Conservation (phyloP, 2,888 invertebrate species). For the Nomada fabriciana region DNA sequence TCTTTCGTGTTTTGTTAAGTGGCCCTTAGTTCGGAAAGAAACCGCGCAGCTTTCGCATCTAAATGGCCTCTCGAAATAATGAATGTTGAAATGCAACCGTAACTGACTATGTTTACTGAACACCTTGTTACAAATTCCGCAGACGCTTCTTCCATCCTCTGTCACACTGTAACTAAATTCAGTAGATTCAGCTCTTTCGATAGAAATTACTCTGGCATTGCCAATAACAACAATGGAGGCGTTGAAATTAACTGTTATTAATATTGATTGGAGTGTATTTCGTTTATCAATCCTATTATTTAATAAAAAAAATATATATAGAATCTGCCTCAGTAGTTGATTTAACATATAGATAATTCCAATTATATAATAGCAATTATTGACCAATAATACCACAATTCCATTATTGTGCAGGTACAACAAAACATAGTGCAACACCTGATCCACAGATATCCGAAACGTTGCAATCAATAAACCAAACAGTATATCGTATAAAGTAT, state of each 20-base stretch:
- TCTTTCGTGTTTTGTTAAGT: constrained; percentile 96
- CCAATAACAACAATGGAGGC: not conserved
- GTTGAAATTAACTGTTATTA: too few relatives aligned
- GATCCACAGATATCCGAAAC: not conserved
- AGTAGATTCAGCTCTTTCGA: constrained; percentile 66
- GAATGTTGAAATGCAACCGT: constrained; percentile 96
- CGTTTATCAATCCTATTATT: too few relatives aligned
- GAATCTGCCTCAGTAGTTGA: too few relatives aligned
- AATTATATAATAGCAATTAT: too few relatives aligned
- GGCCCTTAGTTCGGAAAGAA: constrained; percentile 94
- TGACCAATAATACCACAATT: too few relatives aligned
- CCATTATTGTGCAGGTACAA: too few relatives aligned
- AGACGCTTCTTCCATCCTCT: constrained; percentile 91
- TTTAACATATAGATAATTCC: too few relatives aligned
- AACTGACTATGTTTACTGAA: constrained; percentile 97
- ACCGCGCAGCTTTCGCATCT: constrained; percentile 96
- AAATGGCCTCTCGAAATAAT: constrained; percentile 96
- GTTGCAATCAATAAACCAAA: not conserved
- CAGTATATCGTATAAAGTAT: not conserved
- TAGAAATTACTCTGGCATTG: not conserved
- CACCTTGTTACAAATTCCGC: constrained; percentile 95
- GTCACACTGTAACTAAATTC: constrained; percentile 84
- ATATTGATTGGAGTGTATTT: too few relatives aligned
- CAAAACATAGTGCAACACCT: too few relatives aligned
- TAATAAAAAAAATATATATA: too few relatives aligned